Evolutionary conservation across 2,888 invertebrate genomes (phyloP).

Genomic region (Tupiocoris notatus): DNA sequence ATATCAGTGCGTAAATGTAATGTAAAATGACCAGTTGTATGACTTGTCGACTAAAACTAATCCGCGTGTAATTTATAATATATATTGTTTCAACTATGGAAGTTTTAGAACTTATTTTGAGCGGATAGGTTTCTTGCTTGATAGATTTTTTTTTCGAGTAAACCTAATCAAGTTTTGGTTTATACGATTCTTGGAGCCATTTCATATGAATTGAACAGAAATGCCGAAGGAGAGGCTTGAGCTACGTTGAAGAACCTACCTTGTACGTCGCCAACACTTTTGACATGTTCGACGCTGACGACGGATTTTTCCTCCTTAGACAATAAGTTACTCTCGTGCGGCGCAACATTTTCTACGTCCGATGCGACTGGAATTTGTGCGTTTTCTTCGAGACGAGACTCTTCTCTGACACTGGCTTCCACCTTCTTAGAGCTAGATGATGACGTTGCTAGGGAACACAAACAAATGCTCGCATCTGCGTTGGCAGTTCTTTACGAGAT

Average conservation of each 20-base stretch:
- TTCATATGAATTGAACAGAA: no score
- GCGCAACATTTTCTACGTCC: background rate
- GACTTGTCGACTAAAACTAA: no score
- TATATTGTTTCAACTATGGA: no score
- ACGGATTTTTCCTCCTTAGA: slow-evolving; percentile 15
- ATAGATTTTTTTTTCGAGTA: no score
- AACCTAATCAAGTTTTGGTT: no score
- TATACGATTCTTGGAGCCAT: no score
- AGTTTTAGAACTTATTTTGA: no score
- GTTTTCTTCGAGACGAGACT: slow-evolving; percentile 13
- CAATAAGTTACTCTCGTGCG: background rate
- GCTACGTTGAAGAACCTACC: slow-evolving; percentile 8
- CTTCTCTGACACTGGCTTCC: slow-evolving; percentile 16
- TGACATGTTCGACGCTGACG: slow-evolving; percentile 11
- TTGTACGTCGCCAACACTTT: slow-evolving; percentile 13
- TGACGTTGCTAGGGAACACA: slow-evolving; percentile 37
- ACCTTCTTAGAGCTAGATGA: slow-evolving; percentile 9
- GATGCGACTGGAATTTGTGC: background rate
- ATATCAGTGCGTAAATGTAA: no score
- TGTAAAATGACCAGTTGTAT: no score
- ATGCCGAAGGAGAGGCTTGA: no score
- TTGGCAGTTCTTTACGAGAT: slow-evolving; percentile 22
- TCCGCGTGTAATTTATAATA: no score
- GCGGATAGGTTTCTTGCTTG: no score
- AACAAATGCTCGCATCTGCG: slow-evolving; percentile 38